phyloP scores from a whole-genome alignment of 1,140 invertebrate genomes.

The Drosophila tsacasi region DNA sequence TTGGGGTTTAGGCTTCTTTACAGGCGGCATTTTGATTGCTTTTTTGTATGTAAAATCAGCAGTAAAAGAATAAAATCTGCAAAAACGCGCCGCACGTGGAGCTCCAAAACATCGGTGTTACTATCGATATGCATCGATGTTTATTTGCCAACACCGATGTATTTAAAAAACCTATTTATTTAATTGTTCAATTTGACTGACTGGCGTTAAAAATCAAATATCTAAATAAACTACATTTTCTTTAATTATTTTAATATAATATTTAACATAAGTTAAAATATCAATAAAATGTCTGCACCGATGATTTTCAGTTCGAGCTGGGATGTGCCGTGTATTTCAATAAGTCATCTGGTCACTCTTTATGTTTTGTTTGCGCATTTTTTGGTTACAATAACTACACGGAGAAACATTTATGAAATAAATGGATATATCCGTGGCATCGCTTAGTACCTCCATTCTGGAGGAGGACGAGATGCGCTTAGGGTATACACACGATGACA shows the following conservation, averaged over 20 bases:
- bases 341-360: conserved; percentile 7
- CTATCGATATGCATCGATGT: conserved; percentile 3
- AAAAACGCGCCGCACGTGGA: conserved; percentile 59
- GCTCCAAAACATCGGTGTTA: not conserved
- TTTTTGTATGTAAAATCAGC: conserved; percentile 27
- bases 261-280: not conserved
- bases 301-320: not conserved
- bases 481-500: conserved; percentile 14
- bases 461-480: conserved; percentile 22
- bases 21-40: conserved; percentile 58
- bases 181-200: not conserved
- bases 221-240: not conserved
- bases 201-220: not conserved
- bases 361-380: conserved; percentile 25
- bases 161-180: not conserved
- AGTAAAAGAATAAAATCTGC: conserved; percentile 13
- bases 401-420: not conserved
- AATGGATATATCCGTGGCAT: conserved; percentile 14
- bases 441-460: not conserved
- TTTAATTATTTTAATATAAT: not conserved
- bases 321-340: not conserved
- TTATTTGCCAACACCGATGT: not conserved
- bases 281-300: not conserved
- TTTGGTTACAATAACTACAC: conserved; percentile 14
- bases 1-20: conserved; percentile 62